Percentiles rank a stretch among this genome's conserved stretches.
Evolutionary conservation across 2,797 vertebrate species (phyloP).

Genomic region (Eptatretus atami): DNA sequence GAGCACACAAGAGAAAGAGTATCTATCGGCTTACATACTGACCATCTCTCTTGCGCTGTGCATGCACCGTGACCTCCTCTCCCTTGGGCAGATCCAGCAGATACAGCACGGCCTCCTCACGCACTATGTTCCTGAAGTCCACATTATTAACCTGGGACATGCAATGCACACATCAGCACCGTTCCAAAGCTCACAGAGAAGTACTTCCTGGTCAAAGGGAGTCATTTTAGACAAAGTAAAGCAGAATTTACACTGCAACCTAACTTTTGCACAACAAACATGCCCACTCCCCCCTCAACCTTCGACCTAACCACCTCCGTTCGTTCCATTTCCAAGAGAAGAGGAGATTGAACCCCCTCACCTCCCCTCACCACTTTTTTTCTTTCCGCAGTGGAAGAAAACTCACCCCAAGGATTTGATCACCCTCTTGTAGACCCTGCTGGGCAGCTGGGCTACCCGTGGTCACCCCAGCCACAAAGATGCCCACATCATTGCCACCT

Average conservation of each 20-base stretch:
- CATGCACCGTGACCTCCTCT: slow-evolving; percentile 83
- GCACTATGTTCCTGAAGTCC: slow-evolving; percentile 89
- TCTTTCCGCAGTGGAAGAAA: slow-evolving; percentile 8
- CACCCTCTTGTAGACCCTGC: slow-evolving; percentile 90
- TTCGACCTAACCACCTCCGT: too few species aligned
- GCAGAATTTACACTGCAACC: too few species aligned
- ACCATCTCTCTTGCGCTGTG: slow-evolving; percentile 96
- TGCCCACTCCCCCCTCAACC: too few species aligned
- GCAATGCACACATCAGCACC: neutral
- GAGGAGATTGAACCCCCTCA: neutral
- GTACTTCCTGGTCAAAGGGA: too few species aligned
- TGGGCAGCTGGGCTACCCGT: slow-evolving; percentile 92
- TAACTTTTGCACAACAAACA: too few species aligned
- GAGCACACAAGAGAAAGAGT: too few species aligned
- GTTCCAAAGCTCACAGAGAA: too few species aligned
- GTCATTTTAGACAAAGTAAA: too few species aligned
- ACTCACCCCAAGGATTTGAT: slow-evolving; percentile 97
- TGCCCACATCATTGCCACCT: slow-evolving; percentile 88
- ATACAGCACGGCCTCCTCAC: slow-evolving; percentile 83
- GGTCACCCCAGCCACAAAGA: slow-evolving; percentile 85
- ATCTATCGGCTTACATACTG: slow-evolving; percentile 10
- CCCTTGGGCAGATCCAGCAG: slow-evolving; percentile 77
- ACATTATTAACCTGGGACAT: slow-evolving; percentile 52
- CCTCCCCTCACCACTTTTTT: slow-evolving; percentile 5
- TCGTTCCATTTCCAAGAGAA: neutral